phyloP scores from a whole-genome alignment of 2,888 invertebrate genomes.

The Synergus itoensis region DNA sequence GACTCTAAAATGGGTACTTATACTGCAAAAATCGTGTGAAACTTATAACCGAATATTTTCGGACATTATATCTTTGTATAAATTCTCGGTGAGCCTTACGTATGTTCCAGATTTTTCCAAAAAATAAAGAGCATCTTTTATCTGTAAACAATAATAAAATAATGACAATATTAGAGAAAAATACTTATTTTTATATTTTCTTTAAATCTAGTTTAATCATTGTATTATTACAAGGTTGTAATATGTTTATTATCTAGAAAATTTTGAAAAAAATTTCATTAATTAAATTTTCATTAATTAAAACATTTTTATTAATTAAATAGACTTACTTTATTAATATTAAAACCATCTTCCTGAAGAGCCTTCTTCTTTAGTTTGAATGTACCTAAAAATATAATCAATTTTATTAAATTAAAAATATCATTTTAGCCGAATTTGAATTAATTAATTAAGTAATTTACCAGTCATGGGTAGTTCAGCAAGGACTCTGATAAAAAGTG shows the following conservation, averaged over 20 bases:
- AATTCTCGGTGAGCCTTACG: constrained; percentile 81
- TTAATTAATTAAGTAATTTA: constrained; percentile 54
- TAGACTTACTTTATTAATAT: constrained; percentile 85
- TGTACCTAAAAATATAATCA: constrained; percentile 83
- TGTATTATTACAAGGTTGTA: no score
- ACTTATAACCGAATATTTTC: constrained; percentile 59
- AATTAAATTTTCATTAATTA: no score
- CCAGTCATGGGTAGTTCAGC: constrained; percentile 89
- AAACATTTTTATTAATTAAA: constrained; percentile 61
- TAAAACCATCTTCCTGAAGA: constrained; percentile 91
- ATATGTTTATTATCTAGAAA: no score
- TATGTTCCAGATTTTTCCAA: constrained; percentile 81
- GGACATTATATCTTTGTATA: constrained; percentile 81
- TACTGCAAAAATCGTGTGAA: not conserved
- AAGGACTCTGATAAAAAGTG: constrained; percentile 91
- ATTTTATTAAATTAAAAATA: constrained; percentile 23
- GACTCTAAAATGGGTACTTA: not conserved
- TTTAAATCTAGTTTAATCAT: no score
- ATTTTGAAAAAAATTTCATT: no score
- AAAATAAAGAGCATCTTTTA: constrained; percentile 88
- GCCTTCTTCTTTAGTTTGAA: constrained; percentile 95
- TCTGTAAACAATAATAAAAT: constrained; percentile 69
- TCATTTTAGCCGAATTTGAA: not conserved
- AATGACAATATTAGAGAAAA: not conserved
- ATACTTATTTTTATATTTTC: no score